phyloP scores from a whole-genome alignment of 2,113 vertebrate species.

The Verasper variegatus region DNA sequence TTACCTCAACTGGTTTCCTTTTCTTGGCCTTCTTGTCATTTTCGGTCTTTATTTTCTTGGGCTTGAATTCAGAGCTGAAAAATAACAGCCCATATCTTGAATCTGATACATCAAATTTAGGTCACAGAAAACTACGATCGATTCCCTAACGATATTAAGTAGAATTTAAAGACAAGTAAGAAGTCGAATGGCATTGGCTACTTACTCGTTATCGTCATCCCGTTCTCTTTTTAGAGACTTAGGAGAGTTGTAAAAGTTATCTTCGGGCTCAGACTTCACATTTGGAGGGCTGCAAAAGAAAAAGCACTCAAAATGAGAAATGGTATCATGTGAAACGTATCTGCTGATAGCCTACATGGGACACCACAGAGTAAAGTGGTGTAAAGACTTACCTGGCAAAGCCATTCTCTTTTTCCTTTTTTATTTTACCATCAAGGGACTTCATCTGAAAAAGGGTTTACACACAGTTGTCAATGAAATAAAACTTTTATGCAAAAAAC shows the following conservation, averaged over 20 bases:
- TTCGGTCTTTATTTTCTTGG: conserved; percentile 97
- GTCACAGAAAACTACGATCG: not conserved
- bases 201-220: conserved; percentile 91
- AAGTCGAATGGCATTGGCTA: conserved; percentile 25
- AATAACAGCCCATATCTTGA: conserved; percentile 18
- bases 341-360: not conserved
- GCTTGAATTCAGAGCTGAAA: conserved; percentile 91
- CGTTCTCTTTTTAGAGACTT: conserved; percentile 91
- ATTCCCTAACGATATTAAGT: not conserved
- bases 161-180: not conserved
- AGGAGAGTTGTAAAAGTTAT: conserved; percentile 86
- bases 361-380: not conserved
- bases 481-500: not conserved
- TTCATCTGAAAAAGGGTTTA: conserved; percentile 58
- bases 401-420: conserved; percentile 96
- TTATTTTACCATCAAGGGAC: conserved; percentile 87
- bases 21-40: conserved; percentile 94
- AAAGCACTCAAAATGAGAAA: not conserved
- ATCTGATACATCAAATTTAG: not conserved
- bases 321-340: not conserved
- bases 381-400: conserved; percentile 89
- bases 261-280: conserved; percentile 92
- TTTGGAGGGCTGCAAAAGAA: conserved; percentile 83
- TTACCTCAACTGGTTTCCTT: conserved; percentile 87
- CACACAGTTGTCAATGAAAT: not conserved